A percentile compares a stretch with the other conserved stretches of the same genome.
phyloP scores from a whole-genome alignment of 2,888 invertebrate genomes.

The Cephus sareptanus region DNA sequence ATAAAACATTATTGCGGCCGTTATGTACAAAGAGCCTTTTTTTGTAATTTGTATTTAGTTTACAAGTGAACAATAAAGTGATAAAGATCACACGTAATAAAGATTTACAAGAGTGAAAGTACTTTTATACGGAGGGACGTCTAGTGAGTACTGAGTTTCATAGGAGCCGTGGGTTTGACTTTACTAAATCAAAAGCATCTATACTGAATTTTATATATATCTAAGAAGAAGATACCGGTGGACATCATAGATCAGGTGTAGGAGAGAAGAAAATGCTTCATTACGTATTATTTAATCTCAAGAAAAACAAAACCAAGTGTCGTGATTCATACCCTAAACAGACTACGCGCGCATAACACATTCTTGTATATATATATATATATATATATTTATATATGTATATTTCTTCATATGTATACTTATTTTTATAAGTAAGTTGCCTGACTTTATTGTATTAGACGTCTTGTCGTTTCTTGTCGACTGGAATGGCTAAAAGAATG shows the following conservation, averaged over 20 bases:
- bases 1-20: slow-evolving; percentile 62
- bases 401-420: not conserved
- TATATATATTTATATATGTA: slow-evolving; percentile 3
- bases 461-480: not conserved
- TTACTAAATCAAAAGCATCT: not conserved
- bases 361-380: not conserved
- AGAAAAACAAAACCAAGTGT: not conserved
- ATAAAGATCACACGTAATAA: slow-evolving; percentile 27
- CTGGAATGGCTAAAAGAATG: not conserved
- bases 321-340: not conserved
- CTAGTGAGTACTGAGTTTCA: too few relatives aligned
- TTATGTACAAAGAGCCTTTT: slow-evolving; percentile 64
- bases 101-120: not conserved
- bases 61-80: slow-evolving; percentile 62
- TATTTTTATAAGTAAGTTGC: not conserved
- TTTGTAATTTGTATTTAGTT: slow-evolving; percentile 65
- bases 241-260: not conserved
- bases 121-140: not conserved
- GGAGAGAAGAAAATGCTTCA: not conserved
- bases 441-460: not conserved
- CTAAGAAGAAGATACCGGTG: not conserved
- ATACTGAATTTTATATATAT: too few relatives aligned
- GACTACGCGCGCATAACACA: not conserved
- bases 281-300: slow-evolving; percentile 6
- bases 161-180: not conserved